These are phyloP conservation scores for Pseudochirops corinnae DNA, from an alignment of 2,797 vertebrate genomes.

Conservation along the genomic window DNA sequence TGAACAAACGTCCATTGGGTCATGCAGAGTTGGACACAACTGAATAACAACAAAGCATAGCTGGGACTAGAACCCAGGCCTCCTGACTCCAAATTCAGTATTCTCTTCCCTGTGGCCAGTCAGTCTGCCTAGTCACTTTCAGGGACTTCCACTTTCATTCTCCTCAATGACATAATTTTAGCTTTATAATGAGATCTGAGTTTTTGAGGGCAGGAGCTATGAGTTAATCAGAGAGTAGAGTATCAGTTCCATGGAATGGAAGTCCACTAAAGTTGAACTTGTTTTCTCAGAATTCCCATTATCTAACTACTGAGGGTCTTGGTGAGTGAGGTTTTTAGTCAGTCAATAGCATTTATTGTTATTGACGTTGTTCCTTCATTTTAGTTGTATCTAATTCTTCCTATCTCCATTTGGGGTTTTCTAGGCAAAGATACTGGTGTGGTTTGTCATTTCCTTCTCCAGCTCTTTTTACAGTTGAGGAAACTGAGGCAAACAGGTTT, in stretches of 20 bases:
- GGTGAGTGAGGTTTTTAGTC: not conserved
- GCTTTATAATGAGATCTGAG: not conserved
- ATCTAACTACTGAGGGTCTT: not conserved
- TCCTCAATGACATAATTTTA: not conserved
- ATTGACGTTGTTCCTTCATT: not conserved
- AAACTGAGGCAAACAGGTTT: not conserved
- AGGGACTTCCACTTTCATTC: not conserved
- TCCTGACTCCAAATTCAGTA: not conserved
- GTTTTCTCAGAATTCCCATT: not conserved
- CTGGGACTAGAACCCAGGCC: not conserved
- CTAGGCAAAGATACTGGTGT: not conserved
- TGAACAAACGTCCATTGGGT: not conserved
- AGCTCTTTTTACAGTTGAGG: not conserved
- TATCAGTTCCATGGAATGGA: not conserved
- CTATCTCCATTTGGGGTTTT: not conserved
- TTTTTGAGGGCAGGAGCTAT: not conserved
- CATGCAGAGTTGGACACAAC: conserved; percentile 1
- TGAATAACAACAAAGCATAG: not conserved
- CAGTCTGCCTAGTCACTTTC: not conserved
- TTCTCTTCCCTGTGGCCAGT: not conserved
- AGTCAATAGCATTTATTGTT: not conserved
- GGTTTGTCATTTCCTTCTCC: not conserved
- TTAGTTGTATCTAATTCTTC: no score
- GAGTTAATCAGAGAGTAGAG: not conserved
- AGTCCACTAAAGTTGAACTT: not conserved